Base-by-base conservation (phyloP, 2,888 invertebrate species). In the Amitus sp. region DNA sequence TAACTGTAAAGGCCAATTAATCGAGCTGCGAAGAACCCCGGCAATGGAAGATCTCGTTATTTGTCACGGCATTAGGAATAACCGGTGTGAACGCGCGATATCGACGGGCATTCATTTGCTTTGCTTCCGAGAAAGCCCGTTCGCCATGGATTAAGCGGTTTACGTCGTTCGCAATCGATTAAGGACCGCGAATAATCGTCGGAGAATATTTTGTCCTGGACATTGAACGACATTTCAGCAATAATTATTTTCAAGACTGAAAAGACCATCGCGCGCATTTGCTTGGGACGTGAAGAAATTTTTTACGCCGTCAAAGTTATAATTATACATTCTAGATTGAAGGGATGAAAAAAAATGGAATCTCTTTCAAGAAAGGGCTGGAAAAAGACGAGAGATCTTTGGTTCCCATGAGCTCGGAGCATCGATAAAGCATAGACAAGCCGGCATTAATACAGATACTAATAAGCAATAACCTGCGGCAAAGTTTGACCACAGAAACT, bases 1-100 rank as follows among this genome's bases (percentile, higher is more conserved):
- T 72, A 73, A 74, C 75, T 71, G 68, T 74, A 70, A 67, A 67
- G 63, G 67, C 68, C 73, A 73, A 75, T 75, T 75, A 75, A 73
- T 74, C 73, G 53, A 65, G 63, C 65, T 67, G 73, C 73, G 63
- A 65, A 60, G 69, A 73, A 73, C 67, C 67, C 66, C 48, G 65
- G 63, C 69, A 73, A 73, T 71, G 67, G 70, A 59, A 66, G 72
- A 68, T 73, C 68, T 67, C 56, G 62, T 63, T 64, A 66, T 63
- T 66, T 66, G 63, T 66, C 66, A 63, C 61, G 61, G 66, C 62
- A 62, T 64, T 66, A 59, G 64, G 59, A 64, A 64, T 59, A 64
- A 61, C 63, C 63, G 58, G 63, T 58, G 63, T 52, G 66, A 61
- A 66, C 58, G 56, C 56, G 50, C 45, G 63, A 58, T 61, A 66